Percentiles rank a stretch among this genome's conserved stretches.
phyloP scores from a whole-genome alignment of 2,888 invertebrate genomes.

The Acrobasis consociella region DNA sequence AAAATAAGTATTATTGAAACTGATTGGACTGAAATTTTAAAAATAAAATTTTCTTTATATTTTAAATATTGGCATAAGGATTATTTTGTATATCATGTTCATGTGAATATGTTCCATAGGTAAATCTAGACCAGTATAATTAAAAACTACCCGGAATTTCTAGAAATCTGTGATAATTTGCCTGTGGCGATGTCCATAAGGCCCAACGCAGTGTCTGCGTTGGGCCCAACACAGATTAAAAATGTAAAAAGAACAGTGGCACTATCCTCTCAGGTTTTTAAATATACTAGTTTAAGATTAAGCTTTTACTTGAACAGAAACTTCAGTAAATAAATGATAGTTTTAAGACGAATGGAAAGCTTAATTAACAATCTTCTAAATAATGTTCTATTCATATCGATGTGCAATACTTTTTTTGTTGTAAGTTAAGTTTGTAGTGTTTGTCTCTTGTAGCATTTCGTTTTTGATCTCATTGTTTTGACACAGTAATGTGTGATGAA shows the following conservation, averaged over 20 bases:
- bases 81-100: neutral
- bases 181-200: too few species aligned
- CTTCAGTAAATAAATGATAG: too few species aligned
- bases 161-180: too few species aligned
- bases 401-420: constrained; percentile 14
- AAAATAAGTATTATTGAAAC: constrained; percentile 54
- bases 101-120: constrained; percentile 1
- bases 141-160: too few species aligned
- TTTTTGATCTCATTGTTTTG: neutral
- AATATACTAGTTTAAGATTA: too few species aligned
- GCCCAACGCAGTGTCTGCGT: too few species aligned
- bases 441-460: too few species aligned
- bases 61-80: neutral
- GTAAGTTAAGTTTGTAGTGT: neutral
- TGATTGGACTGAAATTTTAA: constrained; percentile 49
- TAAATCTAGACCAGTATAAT: neutral
- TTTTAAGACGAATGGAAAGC: neutral
- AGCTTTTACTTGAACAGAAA: too few species aligned
- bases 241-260: too few species aligned
- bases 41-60: constrained; percentile 9
- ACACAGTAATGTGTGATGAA: too few species aligned
- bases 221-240: too few species aligned
- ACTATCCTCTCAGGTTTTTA: too few species aligned
- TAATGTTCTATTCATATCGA: constrained; percentile 5
- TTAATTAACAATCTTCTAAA: neutral